These are phyloP conservation scores for Syngnathus acus DNA, from an alignment of 2,797 vertebrate species.

Conservation along the genomic window DNA sequence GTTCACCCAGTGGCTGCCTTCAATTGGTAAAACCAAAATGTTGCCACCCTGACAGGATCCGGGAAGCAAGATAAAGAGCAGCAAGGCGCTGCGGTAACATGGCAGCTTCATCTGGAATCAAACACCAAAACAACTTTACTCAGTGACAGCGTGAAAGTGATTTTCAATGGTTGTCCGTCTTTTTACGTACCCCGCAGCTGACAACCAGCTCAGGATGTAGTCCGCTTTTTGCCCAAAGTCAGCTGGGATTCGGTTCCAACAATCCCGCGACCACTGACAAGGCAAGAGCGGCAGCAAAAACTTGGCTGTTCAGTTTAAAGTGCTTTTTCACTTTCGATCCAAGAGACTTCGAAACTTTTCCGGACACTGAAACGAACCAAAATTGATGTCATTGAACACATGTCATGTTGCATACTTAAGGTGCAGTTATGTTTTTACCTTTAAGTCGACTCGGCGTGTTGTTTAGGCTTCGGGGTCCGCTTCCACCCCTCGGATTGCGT, in stretches of 20 bases:
- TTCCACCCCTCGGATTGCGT: neutral
- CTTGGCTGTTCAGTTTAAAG: no score
- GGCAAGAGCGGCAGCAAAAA: no score
- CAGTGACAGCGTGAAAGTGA: neutral
- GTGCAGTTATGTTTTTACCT: neutral
- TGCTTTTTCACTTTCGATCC: no score
- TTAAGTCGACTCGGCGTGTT: neutral
- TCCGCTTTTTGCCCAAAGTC: no score
- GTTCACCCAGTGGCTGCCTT: constrained; percentile 62
- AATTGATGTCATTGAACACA: no score
- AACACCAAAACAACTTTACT: neutral
- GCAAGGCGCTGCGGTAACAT: constrained; percentile 21
- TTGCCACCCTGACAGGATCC: constrained; percentile 34
- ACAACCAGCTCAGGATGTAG: no score
- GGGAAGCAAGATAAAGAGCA: constrained; percentile 31
- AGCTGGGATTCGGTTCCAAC: no score
- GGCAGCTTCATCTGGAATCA: constrained; percentile 39
- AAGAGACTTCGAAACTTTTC: neutral
- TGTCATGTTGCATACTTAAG: neutral
- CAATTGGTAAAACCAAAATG: constrained; percentile 45
- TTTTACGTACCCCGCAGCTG: no score
- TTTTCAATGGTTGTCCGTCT: no score
- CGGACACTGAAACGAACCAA: neutral
- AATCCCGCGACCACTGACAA: no score
- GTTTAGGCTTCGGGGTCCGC: neutral